These are phyloP conservation scores for Elachura formosa DNA, from an alignment of 2,113 vertebrate species.

Conservation along the genomic window DNA sequence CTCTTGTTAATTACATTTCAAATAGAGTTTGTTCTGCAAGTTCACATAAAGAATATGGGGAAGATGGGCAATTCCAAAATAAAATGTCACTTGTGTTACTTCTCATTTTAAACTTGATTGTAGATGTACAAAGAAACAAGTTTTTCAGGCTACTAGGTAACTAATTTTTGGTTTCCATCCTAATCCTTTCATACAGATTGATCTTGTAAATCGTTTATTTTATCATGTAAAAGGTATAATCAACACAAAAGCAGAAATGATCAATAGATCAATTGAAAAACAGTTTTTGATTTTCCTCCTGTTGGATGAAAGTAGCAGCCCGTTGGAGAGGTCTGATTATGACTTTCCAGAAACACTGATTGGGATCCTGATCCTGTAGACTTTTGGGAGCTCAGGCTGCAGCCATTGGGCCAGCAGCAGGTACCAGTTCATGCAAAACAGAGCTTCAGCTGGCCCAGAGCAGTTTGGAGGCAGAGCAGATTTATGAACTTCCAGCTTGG, in stretches of 20 bases:
- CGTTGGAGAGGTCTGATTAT: not conserved
- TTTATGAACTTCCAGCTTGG: not conserved
- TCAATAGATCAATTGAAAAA: no score
- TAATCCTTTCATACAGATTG: not conserved
- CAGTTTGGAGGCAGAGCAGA: not conserved
- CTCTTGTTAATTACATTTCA: not conserved
- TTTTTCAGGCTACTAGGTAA: not conserved
- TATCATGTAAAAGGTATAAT: not conserved
- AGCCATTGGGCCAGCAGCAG: not conserved
- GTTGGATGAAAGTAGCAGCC: not conserved
- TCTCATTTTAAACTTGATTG: not conserved
- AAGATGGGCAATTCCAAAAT: not conserved
- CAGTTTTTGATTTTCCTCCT: not conserved
- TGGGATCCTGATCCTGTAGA: not conserved
- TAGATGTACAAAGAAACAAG: not conserved
- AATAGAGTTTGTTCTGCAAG: not conserved
- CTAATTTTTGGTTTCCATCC: not conserved
- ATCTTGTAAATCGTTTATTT: rapidly evolving
- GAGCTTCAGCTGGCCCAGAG: not conserved
- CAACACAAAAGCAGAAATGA: not conserved
- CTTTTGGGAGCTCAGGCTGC: not conserved
- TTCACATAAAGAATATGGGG: not conserved
- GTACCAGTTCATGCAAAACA: not conserved
- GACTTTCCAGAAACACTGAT: not conserved
- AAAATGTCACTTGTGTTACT: not conserved